Evolutionary conservation across 2,797 vertebrate genomes (phyloP).

Genomic region (Urosaurus nigricauda): DNA sequence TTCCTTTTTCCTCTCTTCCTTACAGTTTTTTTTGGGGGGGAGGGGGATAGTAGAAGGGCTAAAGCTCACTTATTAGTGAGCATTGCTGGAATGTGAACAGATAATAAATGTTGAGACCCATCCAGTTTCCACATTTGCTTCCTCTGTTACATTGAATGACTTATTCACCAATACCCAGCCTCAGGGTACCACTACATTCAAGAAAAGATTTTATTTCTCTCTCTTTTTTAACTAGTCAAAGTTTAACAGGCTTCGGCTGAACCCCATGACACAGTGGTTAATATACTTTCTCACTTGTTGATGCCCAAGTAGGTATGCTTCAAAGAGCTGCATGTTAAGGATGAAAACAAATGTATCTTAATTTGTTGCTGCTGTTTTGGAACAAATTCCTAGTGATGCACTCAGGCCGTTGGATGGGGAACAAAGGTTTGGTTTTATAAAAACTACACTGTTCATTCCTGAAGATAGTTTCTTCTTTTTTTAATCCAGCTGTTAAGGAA

Average conservation of each 20-base stretch:
- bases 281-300: neutral
- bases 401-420: neutral
- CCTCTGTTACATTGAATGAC: neutral
- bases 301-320: neutral
- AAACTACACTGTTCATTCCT: neutral
- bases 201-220: neutral
- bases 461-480: neutral
- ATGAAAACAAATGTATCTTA: neutral
- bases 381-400: neutral
- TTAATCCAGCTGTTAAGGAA: neutral
- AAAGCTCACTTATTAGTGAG: neutral
- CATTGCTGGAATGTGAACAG: slow-evolving; percentile 5
- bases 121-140: slow-evolving; percentile 12
- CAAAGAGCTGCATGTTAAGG: neutral
- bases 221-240: neutral
- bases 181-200: neutral
- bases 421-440: neutral
- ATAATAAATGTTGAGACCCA: neutral
- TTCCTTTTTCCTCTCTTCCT: neutral
- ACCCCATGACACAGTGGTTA: neutral
- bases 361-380: neutral
- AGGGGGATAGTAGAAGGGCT: neutral
- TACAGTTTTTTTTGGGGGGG: no score
- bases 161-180: slow-evolving; percentile 12
- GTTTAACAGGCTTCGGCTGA: slow-evolving; percentile 20